Conservation (phyloP, 2,888 invertebrate genomes). For the Dolomedes plantarius region DNA sequence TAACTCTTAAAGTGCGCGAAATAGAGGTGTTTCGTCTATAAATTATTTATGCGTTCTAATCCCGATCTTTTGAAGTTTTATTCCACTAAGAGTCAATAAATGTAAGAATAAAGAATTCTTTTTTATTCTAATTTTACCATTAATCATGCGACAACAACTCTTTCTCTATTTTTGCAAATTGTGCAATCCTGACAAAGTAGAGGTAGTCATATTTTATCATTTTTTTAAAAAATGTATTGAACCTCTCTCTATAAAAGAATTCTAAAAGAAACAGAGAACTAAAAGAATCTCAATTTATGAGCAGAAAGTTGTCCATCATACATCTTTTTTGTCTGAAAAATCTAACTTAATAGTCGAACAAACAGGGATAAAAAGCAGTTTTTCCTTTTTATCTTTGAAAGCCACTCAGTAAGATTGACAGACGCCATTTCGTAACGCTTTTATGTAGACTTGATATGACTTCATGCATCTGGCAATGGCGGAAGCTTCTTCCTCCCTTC, state of each 20-base stretch:
- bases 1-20: too few species aligned
- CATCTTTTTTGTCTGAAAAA: conserved; percentile 19
- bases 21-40: too few species aligned
- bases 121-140: background rate
- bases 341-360: conserved; percentile 26
- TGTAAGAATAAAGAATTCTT: background rate
- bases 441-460: conserved; percentile 57
- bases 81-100: background rate
- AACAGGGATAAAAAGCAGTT: conserved; percentile 25
- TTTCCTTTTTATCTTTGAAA: conserved; percentile 29
- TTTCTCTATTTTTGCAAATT: background rate
- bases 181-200: background rate
- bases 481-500: background rate
- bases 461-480: conserved; percentile 52
- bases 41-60: background rate
- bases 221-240: background rate
- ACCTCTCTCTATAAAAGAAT: conserved; percentile 1
- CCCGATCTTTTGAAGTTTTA: background rate
- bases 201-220: background rate
- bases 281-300: conserved; percentile 15
- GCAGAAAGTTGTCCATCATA: conserved; percentile 13
- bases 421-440: conserved; percentile 44
- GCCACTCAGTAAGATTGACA: conserved; percentile 60
- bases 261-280: background rate
- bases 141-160: background rate